phyloP scores from a whole-genome alignment of 2,888 invertebrate species.

The Trichogramma dendrolimi region DNA sequence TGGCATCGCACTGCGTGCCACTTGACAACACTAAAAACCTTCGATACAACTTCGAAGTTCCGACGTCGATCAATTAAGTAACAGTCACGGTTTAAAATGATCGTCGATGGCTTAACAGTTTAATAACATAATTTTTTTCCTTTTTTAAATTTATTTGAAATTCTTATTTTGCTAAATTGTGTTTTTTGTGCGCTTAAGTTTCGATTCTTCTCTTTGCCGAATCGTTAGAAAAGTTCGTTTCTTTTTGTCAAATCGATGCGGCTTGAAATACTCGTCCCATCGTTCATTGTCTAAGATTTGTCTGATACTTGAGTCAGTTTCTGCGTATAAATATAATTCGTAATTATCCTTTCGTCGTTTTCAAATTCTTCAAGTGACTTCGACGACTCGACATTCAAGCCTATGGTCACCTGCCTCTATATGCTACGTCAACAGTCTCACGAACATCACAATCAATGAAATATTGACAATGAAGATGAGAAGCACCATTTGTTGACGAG shows the following conservation, averaged over 20 bases:
- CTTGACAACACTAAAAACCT: too few relatives aligned
- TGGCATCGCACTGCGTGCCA: conserved; percentile 23
- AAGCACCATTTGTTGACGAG: conserved; percentile 90
- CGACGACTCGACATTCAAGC: conserved; percentile 46
- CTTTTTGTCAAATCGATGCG: too few relatives aligned
- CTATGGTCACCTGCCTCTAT: conserved; percentile 51
- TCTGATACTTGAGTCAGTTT: too few relatives aligned
- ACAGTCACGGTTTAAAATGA: too few relatives aligned
- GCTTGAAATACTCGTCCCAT: too few relatives aligned
- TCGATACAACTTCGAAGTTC: too few relatives aligned
- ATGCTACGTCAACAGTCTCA: conserved; percentile 91
- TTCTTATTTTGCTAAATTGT: conserved; percentile 14
- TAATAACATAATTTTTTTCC: neutral
- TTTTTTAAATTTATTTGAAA: conserved; percentile 6
- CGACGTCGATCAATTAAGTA: too few relatives aligned
- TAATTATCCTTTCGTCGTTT: conserved; percentile 18
- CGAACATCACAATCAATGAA: conserved; percentile 91
- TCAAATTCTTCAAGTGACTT: conserved; percentile 44
- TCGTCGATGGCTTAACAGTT: too few relatives aligned
- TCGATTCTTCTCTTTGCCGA: neutral
- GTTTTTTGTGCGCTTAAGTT: conserved; percentile 31
- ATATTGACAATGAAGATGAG: conserved; percentile 91
- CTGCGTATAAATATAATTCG: too few relatives aligned
- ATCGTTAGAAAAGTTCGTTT: too few relatives aligned
- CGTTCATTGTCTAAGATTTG: too few relatives aligned